phyloP scores from a whole-genome alignment of 2,888 invertebrate genomes.

The Conchocele bisecta region DNA sequence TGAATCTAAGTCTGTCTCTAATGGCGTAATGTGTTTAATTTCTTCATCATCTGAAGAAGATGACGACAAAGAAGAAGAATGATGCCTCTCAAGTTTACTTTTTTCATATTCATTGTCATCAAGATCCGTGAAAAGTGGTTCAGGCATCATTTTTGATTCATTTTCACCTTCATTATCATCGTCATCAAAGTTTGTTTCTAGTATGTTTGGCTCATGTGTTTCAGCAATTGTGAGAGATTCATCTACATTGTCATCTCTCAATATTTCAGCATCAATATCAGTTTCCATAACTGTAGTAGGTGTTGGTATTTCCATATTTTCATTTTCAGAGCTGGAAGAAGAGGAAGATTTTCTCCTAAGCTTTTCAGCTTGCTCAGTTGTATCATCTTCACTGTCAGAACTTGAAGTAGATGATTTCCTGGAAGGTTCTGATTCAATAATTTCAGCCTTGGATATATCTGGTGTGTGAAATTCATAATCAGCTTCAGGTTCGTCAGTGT shows the following conservation, averaged over 20 bases:
- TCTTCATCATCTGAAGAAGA: neutral
- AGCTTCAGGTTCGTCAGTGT: too few species aligned
- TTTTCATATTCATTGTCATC: neutral
- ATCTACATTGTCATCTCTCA: too few species aligned
- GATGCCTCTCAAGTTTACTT: neutral
- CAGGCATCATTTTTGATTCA: neutral
- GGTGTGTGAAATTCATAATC: too few species aligned
- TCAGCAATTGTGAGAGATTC: neutral
- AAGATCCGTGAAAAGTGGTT: neutral
- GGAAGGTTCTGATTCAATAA: too few species aligned
- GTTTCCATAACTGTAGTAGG: neutral
- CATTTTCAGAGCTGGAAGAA: neutral
- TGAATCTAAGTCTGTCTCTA: neutral
- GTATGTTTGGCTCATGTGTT: too few species aligned
- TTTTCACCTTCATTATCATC: neutral
- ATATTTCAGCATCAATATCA: conserved; percentile 11
- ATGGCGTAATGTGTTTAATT: neutral
- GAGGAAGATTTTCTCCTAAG: neutral
- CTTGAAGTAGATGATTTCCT: neutral
- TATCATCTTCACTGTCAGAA: neutral
- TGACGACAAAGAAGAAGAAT: conserved; percentile 2
- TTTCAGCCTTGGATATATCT: too few species aligned
- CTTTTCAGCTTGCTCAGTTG: neutral
- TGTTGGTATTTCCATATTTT: neutral
- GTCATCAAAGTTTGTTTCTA: neutral